Evolutionary conservation across 2,113 vertebrate genomes (phyloP).

Genomic region (Suncus etruscus): DNA sequence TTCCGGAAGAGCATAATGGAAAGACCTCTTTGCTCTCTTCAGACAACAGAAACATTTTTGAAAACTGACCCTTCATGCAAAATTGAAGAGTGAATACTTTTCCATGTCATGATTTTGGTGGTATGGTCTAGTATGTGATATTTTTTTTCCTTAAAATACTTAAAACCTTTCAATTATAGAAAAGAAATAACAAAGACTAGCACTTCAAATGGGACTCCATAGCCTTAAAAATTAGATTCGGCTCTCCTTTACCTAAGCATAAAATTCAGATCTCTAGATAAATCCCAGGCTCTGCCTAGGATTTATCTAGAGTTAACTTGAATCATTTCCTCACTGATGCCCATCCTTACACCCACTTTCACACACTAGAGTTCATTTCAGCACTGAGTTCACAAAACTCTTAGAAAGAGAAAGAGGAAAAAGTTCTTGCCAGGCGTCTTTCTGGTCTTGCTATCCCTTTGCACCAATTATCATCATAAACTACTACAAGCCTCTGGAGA

Average conservation of each 20-base stretch:
- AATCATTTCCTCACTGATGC: not conserved
- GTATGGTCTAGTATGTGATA: slow-evolving; percentile 43
- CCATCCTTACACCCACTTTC: not conserved
- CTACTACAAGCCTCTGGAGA: slow-evolving; percentile 67
- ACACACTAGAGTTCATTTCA: slow-evolving; percentile 76
- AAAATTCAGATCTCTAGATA: slow-evolving; percentile 20
- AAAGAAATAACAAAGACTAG: slow-evolving; percentile 42
- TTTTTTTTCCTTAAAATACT: slow-evolving; percentile 24
- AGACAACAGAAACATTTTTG: not conserved
- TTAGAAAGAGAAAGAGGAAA: slow-evolving; percentile 29
- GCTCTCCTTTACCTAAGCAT: not conserved
- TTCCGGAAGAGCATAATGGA: slow-evolving; percentile 20
- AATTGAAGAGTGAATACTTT: slow-evolving; percentile 48
- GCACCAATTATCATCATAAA: slow-evolving; percentile 81
- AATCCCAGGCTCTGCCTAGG: not conserved
- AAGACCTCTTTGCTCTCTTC: not conserved
- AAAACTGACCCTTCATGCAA: slow-evolving; percentile 54
- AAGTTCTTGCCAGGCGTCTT: slow-evolving; percentile 39
- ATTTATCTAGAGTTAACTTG: not conserved
- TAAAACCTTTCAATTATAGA: slow-evolving; percentile 45
- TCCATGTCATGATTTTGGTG: not conserved
- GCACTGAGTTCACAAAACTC: slow-evolving; percentile 68
- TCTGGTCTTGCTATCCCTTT: slow-evolving; percentile 71
- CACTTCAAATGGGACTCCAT: not conserved
- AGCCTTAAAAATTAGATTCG: slow-evolving; percentile 54